These are phyloP conservation scores for Oceanites oceanicus DNA, from an alignment of 2,113 vertebrate species.

Conservation along the genomic window DNA sequence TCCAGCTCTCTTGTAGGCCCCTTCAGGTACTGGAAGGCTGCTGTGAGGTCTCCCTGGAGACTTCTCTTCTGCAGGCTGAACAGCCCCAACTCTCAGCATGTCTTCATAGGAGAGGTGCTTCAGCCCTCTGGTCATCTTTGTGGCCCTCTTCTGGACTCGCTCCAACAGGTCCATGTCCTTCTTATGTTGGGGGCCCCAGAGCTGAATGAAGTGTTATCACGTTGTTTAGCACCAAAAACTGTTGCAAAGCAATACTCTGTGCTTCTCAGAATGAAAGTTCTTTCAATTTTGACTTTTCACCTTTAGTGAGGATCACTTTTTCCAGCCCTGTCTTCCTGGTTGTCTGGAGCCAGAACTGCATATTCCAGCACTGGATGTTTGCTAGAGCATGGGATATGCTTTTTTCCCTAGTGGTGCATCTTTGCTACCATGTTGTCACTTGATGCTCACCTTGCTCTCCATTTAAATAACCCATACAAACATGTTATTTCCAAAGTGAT, in stretches of 20 bases:
- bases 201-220: not conserved
- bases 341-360: not conserved
- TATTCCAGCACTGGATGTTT: not conserved
- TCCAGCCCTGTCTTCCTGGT: not conserved
- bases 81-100: no score
- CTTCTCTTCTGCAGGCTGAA: no score
- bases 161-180: no score
- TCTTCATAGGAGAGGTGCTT: no score
- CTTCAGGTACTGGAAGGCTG: no score
- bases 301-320: not conserved
- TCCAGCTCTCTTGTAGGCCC: no score
- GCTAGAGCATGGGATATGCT: not conserved
- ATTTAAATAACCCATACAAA: not conserved
- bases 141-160: no score
- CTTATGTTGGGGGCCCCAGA: no score
- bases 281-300: not conserved
- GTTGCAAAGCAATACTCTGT: not conserved
- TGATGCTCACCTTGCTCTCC: not conserved
- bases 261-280: not conserved
- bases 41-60: no score
- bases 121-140: no score
- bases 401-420: not conserved
- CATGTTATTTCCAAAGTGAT: not conserved
- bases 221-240: not conserved
- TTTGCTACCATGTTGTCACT: not conserved